These are phyloP conservation scores for Coccyzus lansbergi DNA, from an alignment of 2,797 vertebrate genomes.

Conservation along the genomic window DNA sequence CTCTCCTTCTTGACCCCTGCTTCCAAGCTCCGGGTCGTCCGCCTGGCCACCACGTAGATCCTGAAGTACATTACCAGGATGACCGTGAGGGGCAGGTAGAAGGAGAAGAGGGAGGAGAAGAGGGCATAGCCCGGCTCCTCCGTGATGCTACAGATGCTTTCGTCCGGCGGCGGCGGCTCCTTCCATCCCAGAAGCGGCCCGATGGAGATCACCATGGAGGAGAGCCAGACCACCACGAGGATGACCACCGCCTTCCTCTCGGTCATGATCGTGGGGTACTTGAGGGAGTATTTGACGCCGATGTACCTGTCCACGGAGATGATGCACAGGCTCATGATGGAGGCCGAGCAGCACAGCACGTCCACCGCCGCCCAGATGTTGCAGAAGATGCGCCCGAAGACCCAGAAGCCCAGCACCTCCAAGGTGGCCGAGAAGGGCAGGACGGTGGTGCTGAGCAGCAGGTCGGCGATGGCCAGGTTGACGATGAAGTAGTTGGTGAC, in stretches of 20 bases:
- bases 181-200: constrained; percentile 98
- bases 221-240: constrained; percentile 89
- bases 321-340: constrained; percentile 97
- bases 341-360: constrained; percentile 98
- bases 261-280: constrained; percentile 98
- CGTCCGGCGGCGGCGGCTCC: constrained; percentile 89
- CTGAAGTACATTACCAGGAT: constrained; percentile 97
- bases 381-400: constrained; percentile 94
- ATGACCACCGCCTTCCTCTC: constrained; percentile 90
- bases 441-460: constrained; percentile 91
- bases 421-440: constrained; percentile 95
- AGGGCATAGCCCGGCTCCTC: constrained; percentile 96
- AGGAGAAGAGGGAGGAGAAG: constrained; percentile 97
- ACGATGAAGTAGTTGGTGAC: constrained; percentile 98
- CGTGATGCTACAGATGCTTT: constrained; percentile 92
- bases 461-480: constrained; percentile 95
- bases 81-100: constrained; percentile 95
- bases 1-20: constrained; percentile 95
- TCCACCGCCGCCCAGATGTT: constrained; percentile 99
- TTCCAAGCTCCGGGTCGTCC: constrained; percentile 93
- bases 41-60: constrained; percentile 94
- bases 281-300: constrained; percentile 94
- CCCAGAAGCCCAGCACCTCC: constrained; percentile 95
- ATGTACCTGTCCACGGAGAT: constrained; percentile 98
- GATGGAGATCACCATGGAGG: constrained; percentile 93